Evolutionary conservation across 2,888 invertebrate genomes (phyloP), one percentile per base, ranked within the genome.

Genomic region (Kryphioiulus occultus): DNA sequence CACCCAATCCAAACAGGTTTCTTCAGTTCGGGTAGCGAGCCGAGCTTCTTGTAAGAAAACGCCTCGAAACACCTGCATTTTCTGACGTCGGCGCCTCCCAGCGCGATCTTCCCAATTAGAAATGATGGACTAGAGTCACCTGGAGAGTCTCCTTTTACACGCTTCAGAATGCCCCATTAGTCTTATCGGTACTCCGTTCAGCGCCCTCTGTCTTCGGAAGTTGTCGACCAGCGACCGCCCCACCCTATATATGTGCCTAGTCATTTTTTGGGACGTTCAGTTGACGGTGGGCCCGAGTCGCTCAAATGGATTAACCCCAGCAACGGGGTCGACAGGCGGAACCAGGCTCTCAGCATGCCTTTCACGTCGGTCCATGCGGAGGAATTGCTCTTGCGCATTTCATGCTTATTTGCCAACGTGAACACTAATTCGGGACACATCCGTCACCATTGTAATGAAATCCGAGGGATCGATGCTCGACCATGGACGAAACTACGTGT

Each of bases 81-180:
- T 78, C 30, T 78, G 78, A 78, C 26, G 78, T 78, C 3, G 10
- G 26, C 78, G 30, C 78, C 78, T 78, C 78, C 78, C 78, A 78
- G 78, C 78, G 30, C 78, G 78, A 30, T 78, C 78, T 78, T 78
- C 78, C 78, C 78, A 78, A 78, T 78, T 78, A 78, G 78, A 78
- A 78, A 78, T 30, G 78, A 78, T 78, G 78, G 78, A 78, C 78
- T 15, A 1, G 78, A 78, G 78, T 30, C 78, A 78, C 78, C 78
- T 78, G 78, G 78, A 78, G 78, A 78, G 26, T 26, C 9, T 78
- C 30, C 78, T 78, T 78, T 78, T 26, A 78, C 78, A 78, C 78
- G 12, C 30, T 15, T 12, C 78, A 78, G 78, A 78, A 78, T 78
- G 78, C 15, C 30, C 26, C 26, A 78, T 78, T 78, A 78, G 78